Percentiles rank a stretch among this genome's conserved stretches.
phyloP scores from a whole-genome alignment of 2,113 vertebrate genomes.

The Halichoerus grypus region DNA sequence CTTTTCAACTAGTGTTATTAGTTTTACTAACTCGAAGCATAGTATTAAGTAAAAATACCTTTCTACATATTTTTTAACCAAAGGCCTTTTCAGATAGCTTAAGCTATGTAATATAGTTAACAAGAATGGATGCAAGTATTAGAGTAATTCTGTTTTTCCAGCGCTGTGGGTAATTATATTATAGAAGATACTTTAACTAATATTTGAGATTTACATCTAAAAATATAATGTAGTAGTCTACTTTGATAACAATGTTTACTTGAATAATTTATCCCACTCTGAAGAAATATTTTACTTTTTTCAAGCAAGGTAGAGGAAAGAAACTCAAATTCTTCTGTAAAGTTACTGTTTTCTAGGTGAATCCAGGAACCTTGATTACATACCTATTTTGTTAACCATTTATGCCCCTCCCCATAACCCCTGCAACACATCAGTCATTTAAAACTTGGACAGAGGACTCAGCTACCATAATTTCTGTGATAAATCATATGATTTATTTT shows the following conservation, averaged over 20 bases:
- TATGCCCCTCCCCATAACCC: rapidly evolving
- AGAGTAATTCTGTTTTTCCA: constrained; percentile 8
- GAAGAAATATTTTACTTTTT: constrained; percentile 24
- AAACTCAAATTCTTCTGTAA: neutral
- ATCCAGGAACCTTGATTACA: neutral
- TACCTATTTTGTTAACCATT: neutral
- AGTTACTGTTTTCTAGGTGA: neutral
- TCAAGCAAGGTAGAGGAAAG: neutral
- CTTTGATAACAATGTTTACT: constrained; percentile 34
- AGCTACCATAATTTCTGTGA: neutral
- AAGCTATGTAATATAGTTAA: neutral
- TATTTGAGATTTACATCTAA: neutral
- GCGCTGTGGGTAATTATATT: neutral
- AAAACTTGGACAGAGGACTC: neutral
- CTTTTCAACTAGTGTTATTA: neutral
- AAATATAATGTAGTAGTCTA: neutral
- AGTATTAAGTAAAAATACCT: neutral
- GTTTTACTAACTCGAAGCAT: constrained; percentile 2
- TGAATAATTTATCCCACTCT: constrained; percentile 34
- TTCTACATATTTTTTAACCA: neutral
- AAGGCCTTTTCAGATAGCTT: neutral
- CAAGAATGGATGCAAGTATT: neutral
- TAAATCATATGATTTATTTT: neutral
- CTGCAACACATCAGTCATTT: neutral
- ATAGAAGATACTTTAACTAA: neutral